phyloP scores from a whole-genome alignment of 2,113 vertebrate species.

The Chaetodon trifascialis region DNA sequence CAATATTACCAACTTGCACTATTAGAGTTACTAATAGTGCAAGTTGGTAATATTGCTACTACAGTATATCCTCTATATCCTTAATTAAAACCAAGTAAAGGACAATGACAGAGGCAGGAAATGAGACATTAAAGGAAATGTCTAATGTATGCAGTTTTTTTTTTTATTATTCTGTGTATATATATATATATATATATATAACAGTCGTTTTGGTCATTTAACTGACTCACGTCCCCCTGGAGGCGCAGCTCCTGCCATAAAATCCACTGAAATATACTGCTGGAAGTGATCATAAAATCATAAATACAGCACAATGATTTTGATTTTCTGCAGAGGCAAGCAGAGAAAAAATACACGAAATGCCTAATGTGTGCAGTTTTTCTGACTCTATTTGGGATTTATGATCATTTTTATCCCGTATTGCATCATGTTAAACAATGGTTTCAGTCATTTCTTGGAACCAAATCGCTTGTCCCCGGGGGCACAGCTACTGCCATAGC shows the following conservation, averaged over 20 bases:
- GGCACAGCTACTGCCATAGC: slow-evolving; percentile 21
- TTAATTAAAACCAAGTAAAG: background rate
- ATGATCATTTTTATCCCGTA: slow-evolving; percentile 7
- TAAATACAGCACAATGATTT: background rate
- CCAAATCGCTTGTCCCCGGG: slow-evolving; percentile 4
- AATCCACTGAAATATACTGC: slow-evolving; percentile 33
- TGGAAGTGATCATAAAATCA: background rate
- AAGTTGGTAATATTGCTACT: background rate
- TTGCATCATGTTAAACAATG: slow-evolving; percentile 39
- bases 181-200: slow-evolving; percentile 14
- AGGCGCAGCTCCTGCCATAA: slow-evolving; percentile 20
- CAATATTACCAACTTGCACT: too few relatives aligned
- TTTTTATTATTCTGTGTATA: slow-evolving; percentile 2
- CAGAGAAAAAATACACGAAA: background rate
- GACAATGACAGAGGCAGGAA: background rate
- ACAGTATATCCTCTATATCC: background rate
- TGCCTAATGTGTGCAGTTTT: background rate
- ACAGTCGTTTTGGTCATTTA: slow-evolving; percentile 45
- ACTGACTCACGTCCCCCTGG: slow-evolving; percentile 10
- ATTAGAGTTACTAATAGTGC: too few relatives aligned
- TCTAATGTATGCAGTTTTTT: background rate
- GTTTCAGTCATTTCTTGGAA: slow-evolving; percentile 45
- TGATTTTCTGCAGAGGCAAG: background rate
- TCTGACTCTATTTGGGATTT: slow-evolving; percentile 4
- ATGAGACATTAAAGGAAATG: background rate